Evolutionary conservation across 2,797 vertebrate genomes (phyloP).

Genomic region (Ceyx erithaca): DNA sequence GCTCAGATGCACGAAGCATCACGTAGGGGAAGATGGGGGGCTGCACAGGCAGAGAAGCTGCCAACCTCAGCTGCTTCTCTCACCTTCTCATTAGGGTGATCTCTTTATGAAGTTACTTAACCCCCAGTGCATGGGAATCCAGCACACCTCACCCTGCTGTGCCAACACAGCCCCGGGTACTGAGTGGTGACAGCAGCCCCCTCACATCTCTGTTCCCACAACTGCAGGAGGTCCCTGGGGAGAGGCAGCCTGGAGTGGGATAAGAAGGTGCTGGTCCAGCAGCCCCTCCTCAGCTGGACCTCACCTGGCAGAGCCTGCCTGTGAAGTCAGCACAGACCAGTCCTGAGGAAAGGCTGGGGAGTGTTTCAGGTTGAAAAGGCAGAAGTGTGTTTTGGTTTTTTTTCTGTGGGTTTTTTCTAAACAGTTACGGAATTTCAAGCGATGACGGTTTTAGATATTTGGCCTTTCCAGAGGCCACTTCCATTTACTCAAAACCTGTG

Average conservation of each 20-base stretch:
- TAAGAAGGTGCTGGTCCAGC: not conserved
- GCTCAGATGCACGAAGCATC: not conserved
- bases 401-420: not conserved
- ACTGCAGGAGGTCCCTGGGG: accelerated
- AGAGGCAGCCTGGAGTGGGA: not conserved
- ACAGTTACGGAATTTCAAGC: not conserved
- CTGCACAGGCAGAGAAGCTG: not conserved
- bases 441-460: not conserved
- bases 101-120: not conserved
- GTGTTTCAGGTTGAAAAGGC: not conserved
- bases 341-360: not conserved
- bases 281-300: not conserved
- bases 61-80: not conserved
- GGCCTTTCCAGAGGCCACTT: not conserved
- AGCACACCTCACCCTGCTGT: not conserved
- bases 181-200: not conserved
- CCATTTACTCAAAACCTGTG: not conserved
- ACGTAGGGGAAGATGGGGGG: accelerated
- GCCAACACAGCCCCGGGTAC: accelerated
- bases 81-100: not conserved
- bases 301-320: not conserved
- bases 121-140: accelerated
- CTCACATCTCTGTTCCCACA: not conserved
- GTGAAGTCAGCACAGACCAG: not conserved
- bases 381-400: not conserved